Evolutionary conservation across 2,888 invertebrate species (phyloP).

Genomic region (Lampropteryx suffumata): DNA sequence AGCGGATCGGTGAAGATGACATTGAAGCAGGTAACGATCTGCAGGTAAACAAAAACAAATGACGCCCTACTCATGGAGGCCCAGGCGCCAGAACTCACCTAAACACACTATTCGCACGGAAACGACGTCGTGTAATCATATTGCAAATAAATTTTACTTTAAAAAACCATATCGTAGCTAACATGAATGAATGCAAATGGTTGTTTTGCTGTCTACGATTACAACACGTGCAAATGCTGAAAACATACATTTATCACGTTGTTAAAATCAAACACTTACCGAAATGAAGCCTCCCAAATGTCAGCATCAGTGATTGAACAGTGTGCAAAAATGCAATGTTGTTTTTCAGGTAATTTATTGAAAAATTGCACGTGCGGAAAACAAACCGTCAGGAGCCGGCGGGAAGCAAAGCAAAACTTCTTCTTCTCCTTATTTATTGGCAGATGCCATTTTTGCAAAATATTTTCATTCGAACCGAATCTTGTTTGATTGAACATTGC

Average conservation of each 20-base stretch:
- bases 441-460: conserved; percentile 56
- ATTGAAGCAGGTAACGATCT: conserved; percentile 71
- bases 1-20: conserved; percentile 72
- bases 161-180: conserved; percentile 76
- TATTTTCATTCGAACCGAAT: no score
- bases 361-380: conserved; percentile 80
- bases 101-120: conserved; percentile 20
- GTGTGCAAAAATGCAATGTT: conserved; percentile 47
- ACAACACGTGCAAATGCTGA: conserved; percentile 73
- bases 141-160: conserved; percentile 5
- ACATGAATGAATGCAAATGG: conserved; percentile 72
- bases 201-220: conserved; percentile 75
- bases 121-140: conserved; percentile 11
- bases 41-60: conserved; percentile 81
- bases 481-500: conserved; percentile 19
- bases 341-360: conserved; percentile 55
- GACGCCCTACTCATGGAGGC: conserved; percentile 50
- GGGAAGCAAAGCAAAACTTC: conserved; percentile 71
- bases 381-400: conserved; percentile 78
- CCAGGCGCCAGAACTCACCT: conserved; percentile 3
- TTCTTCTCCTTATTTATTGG: no score
- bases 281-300: conserved; percentile 62
- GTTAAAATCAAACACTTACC: conserved; percentile 62
- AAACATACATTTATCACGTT: conserved; percentile 44
- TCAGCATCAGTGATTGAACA: conserved; percentile 72